Evolutionary conservation across 1,140 invertebrate species (phyloP), one percentile per base, ranked within the genome.

Genomic region (Brachionus manjavacas): DNA sequence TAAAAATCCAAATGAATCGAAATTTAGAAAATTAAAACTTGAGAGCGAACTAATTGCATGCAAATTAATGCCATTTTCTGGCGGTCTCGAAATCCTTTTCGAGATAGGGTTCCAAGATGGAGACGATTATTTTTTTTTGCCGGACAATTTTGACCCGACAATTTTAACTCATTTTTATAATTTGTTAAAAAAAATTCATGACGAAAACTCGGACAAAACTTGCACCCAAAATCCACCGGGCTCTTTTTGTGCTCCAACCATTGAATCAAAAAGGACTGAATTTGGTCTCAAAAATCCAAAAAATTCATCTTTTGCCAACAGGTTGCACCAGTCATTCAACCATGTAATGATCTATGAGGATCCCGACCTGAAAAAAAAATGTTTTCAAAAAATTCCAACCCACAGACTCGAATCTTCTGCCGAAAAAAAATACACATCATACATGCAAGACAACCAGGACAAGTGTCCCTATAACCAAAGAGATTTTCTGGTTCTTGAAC

Each of bases 401-500:
- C 85, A 86, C 11, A 78, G 86, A 20, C 85, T 90, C n/a, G 28
- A 86, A 66, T 41, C 85, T 68, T 80, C 87, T 83, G 88, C 88
- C 79, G 81, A 86, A 43, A 8, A 41, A 78, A 66, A 70, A 74
- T 70, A 66, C 66, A 2, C 55, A 28, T 52, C 84, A 60, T 80
- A 68, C 49, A 55, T 25, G 64, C 76, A 20, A 64, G 66, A 9
- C 12, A 41, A 35, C 12, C 55, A 86, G 25, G 55, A 81, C 66
- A 41, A 31, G 4, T 41, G 12, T 68, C 60, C 72, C 35, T 85
- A 85, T n/a, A 86, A 86, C 81, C n/a, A 93, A 70, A 91, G 93
- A 85, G 94, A 96, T 89, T 91, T 94, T 11, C 87, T 96, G 0
- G 87, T 98, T 0, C 87, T 93, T 7, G 94, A 95, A 88, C 87